phyloP scores from a whole-genome alignment of 2,113 vertebrate species.

The Vombatus ursinus region DNA sequence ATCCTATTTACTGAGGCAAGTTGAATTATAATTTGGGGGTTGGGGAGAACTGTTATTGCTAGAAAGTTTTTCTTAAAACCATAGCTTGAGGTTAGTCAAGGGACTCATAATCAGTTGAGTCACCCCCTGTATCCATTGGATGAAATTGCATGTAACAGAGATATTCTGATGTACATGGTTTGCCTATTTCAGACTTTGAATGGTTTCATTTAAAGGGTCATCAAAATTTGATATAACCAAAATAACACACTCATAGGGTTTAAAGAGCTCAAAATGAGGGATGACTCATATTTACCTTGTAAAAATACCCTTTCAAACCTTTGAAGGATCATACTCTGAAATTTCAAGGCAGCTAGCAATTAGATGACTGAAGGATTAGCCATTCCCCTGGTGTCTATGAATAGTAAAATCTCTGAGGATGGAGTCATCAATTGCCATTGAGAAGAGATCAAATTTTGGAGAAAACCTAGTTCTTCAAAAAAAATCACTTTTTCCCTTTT shows the following conservation, averaged over 20 bases:
- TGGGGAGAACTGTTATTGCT: not conserved
- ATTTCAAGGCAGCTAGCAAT: not conserved
- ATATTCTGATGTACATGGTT: not conserved
- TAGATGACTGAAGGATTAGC: not conserved
- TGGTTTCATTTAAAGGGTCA: not conserved
- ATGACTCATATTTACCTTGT: not conserved
- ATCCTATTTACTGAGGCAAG: not conserved
- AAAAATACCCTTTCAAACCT: not conserved
- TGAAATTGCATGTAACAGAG: not conserved
- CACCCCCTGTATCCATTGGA: not conserved
- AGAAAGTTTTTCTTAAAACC: not conserved
- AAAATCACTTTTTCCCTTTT: not conserved
- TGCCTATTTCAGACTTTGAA: not conserved
- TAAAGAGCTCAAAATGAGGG: not conserved
- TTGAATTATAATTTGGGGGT: not conserved
- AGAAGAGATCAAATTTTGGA: not conserved
- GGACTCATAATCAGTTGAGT: not conserved
- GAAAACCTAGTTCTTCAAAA: not conserved
- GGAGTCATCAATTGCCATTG: not conserved
- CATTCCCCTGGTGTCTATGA: not conserved
- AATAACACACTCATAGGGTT: not conserved
- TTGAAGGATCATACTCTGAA: not conserved
- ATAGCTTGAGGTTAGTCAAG: not conserved
- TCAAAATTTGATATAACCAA: not conserved
- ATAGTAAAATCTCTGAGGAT: not conserved